Conservation (phyloP, 2,797 vertebrate genomes). For the Pantherophis vulpinus region DNA sequence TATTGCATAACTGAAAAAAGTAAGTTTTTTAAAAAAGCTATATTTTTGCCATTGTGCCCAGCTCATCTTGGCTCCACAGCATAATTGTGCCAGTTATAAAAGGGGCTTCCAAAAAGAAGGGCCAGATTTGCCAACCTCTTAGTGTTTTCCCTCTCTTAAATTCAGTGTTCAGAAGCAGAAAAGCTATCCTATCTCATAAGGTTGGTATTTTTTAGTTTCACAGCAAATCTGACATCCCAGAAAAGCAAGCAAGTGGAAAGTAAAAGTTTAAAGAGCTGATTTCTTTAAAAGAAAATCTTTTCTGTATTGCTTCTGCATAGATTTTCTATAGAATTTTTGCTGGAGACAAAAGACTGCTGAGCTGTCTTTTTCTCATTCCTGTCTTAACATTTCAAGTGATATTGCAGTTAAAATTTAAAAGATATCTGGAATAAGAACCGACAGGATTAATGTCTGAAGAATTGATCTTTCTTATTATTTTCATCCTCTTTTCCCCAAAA, state of each 20-base stretch:
- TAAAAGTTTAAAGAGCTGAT: background rate
- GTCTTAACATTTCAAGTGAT: background rate
- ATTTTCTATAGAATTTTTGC: background rate
- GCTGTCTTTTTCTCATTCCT: background rate
- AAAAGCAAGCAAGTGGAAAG: background rate
- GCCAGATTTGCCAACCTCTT: background rate
- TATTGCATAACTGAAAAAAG: background rate
- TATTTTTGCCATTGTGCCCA: background rate
- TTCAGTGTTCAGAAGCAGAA: background rate
- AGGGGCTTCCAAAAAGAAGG: background rate
- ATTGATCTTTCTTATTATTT: background rate
- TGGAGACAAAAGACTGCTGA: background rate
- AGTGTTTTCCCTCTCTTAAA: background rate
- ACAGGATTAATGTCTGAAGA: background rate
- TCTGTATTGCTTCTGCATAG: background rate
- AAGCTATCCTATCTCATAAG: background rate
- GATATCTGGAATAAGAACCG: background rate
- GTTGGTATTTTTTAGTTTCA: background rate
- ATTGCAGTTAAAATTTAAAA: background rate
- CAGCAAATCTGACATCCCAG: background rate
- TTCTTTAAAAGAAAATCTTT: background rate
- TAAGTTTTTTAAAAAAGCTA: background rate
- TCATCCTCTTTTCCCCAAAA: background rate
- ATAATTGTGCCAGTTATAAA: background rate
- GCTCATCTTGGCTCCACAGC: background rate